phyloP scores from a whole-genome alignment of 1,140 invertebrate species.

The Drosophila bipectinata region DNA sequence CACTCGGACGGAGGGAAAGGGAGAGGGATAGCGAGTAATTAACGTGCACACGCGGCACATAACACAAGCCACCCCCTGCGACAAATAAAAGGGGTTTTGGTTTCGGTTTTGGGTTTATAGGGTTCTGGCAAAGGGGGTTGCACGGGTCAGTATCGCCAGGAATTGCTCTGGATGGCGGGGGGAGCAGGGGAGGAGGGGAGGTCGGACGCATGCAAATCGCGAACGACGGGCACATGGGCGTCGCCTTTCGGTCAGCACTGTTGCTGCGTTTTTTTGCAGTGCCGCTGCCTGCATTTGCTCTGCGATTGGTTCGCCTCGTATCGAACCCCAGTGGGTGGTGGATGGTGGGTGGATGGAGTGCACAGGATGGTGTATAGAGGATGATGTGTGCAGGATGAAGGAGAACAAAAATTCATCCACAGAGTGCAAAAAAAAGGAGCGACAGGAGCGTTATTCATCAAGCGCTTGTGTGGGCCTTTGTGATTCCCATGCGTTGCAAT shows the following conservation, averaged over 20 bases:
- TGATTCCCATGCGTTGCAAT: constrained; percentile 34
- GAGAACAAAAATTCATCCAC: constrained; percentile 9
- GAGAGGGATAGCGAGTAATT: constrained; percentile 62
- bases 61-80: constrained; percentile 43
- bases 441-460: constrained; percentile 30
- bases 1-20: neutral
- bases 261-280: constrained; percentile 76
- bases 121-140: neutral
- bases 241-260: constrained; percentile 61
- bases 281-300: constrained; percentile 71
- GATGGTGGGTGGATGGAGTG: neutral
- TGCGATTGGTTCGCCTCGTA: constrained; percentile 71
- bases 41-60: constrained; percentile 77
- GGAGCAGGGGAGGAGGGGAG: constrained; percentile 3
- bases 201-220: constrained; percentile 74
- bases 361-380: neutral
- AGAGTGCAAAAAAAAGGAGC: neutral
- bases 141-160: neutral
- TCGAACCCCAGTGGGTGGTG: constrained; percentile 31
- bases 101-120: neutral
- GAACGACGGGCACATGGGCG: constrained; percentile 50
- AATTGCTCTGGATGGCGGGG: constrained; percentile 1
- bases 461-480: constrained; percentile 36
- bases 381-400: neutral
- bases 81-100: constrained; percentile 2